phyloP scores from a whole-genome alignment of 2,113 vertebrate genomes.

The Hypomesus transpacificus region DNA sequence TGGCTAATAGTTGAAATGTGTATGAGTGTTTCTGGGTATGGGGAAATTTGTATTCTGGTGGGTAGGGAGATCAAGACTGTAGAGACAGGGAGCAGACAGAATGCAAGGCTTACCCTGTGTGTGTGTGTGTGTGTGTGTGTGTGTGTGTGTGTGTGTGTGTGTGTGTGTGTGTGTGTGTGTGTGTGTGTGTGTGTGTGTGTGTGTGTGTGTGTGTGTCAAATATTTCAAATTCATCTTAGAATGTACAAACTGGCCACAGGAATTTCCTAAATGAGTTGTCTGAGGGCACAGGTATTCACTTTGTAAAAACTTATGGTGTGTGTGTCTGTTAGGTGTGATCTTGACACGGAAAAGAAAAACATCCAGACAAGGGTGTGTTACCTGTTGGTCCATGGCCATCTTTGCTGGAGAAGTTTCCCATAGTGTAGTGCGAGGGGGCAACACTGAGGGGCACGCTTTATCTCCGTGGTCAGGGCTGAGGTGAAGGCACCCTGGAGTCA shows the following conservation, averaged over 20 bases:
- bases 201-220: conserved; percentile 1
- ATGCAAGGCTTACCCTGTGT: background rate
- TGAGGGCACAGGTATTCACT: background rate
- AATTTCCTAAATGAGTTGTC: conserved; percentile 8
- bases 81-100: background rate
- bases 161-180: background rate
- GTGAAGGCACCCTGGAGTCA: background rate
- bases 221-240: conserved; percentile 25
- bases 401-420: conserved; percentile 74
- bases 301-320: background rate
- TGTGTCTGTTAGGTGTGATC: background rate
- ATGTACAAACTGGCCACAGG: conserved; percentile 8
- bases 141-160: background rate
- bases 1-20: background rate
- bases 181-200: background rate
- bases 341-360: background rate
- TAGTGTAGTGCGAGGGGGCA: conserved; percentile 47
- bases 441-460: conserved; percentile 39
- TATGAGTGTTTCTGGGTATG: background rate
- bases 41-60: background rate
- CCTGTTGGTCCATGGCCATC: conserved; percentile 68
- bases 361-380: conserved; percentile 27
- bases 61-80: conserved; percentile 1
- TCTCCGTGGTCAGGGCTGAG: conserved; percentile 27
- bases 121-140: background rate